These are phyloP conservation scores for Saturnia pavonia DNA, from an alignment of 2,888 invertebrate species.

Conservation along the genomic window DNA sequence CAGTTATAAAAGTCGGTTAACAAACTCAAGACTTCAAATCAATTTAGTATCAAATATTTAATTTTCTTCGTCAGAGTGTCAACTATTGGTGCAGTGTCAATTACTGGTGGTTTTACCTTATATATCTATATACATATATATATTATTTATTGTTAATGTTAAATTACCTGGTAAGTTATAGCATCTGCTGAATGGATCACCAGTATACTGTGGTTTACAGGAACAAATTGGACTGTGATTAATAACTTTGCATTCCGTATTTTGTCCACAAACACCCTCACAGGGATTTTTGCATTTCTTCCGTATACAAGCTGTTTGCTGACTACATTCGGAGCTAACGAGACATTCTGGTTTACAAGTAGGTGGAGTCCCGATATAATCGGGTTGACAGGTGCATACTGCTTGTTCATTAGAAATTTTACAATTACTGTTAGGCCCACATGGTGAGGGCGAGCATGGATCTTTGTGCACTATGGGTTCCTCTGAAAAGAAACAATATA, in stretches of 20 bases:
- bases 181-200: conserved; percentile 86
- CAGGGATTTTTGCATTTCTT: conserved; percentile 87
- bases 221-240: conserved; percentile 89
- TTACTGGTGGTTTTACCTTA: too few species aligned
- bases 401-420: conserved; percentile 86
- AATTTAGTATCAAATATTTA: too few species aligned
- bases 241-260: conserved; percentile 86
- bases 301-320: conserved; percentile 84
- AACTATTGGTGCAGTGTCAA: too few species aligned
- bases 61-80: too few species aligned
- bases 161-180: conserved; percentile 77
- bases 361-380: conserved; percentile 85
- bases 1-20: too few species aligned
- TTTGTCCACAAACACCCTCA: conserved; percentile 84
- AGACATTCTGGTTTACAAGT: conserved; percentile 85
- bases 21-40: too few species aligned
- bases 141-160: conserved; percentile 48
- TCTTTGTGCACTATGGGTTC: conserved; percentile 59
- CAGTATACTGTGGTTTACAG: conserved; percentile 83
- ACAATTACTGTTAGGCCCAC: conserved; percentile 89
- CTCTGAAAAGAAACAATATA: conserved; percentile 47
- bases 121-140: too few species aligned
- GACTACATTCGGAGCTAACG: conserved; percentile 84
- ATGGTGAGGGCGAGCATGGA: conserved; percentile 89
- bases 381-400: conserved; percentile 86